A percentile compares a stretch with the other conserved stretches of the same genome.
phyloP scores from a whole-genome alignment of 2,888 invertebrate species.

The Petrolisthes cinctipes region DNA sequence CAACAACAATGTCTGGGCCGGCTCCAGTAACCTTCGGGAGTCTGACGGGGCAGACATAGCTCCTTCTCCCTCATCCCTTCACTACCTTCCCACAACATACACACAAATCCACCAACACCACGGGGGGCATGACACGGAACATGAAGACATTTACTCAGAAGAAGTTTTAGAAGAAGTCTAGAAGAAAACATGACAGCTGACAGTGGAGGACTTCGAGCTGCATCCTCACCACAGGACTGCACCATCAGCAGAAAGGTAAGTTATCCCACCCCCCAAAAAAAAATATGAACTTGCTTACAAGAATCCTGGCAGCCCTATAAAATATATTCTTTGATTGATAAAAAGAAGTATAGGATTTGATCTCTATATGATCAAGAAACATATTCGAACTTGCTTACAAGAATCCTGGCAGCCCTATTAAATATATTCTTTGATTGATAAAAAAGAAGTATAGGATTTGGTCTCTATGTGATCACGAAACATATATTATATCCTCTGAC shows the following conservation, averaged over 20 bases:
- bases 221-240: slow-evolving; percentile 30
- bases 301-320: no score
- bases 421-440: no score
- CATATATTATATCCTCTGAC: no score
- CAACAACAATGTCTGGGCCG: neutral
- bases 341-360: no score
- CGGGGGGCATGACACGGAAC: neutral
- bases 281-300: no score
- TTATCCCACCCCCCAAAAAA: neutral
- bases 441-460: no score
- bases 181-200: slow-evolving; percentile 37
- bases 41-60: neutral
- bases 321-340: no score
- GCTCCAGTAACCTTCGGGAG: slow-evolving; percentile 13
- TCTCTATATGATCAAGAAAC: no score
- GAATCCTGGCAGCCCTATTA: no score
- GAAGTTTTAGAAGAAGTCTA: neutral
- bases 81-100: no score
- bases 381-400: no score
- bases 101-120: neutral
- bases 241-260: slow-evolving; percentile 41
- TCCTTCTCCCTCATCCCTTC: neutral
- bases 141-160: slow-evolving; percentile 16
- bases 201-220: slow-evolving; percentile 8
- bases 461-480: no score